These are phyloP conservation scores for Drosophila putrida DNA, from an alignment of 2,888 invertebrate species.

Conservation along the genomic window DNA sequence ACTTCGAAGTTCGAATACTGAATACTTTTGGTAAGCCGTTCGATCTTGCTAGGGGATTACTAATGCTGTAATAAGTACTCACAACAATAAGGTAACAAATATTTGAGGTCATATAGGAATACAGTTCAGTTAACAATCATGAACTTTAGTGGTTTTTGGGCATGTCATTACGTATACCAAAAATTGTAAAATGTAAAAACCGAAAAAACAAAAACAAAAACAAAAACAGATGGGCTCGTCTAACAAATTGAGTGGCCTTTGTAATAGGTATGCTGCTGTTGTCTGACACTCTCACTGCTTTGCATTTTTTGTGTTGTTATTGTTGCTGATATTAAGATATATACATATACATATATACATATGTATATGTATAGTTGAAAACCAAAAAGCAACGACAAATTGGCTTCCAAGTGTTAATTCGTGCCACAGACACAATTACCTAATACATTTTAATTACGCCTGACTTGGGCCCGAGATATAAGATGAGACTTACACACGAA, in stretches of 20 bases:
- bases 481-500: conserved; percentile 44
- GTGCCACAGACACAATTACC: conserved; percentile 79
- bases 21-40: not conserved
- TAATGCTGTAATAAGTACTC: not conserved
- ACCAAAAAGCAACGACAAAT: conserved; percentile 66
- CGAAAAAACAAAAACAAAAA: conserved; percentile 8
- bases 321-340: conserved; percentile 9
- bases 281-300: conserved; percentile 35
- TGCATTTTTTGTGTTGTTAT: conserved; percentile 8
- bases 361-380: conserved; percentile 36
- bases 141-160: conserved; percentile 17
- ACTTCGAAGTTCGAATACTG: accelerated
- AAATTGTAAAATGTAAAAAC: conserved; percentile 14
- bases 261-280: conserved; percentile 17
- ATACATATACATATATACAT: not conserved
- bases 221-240: conserved; percentile 13
- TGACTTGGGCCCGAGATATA: conserved; percentile 44
- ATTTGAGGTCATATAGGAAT: conserved; percentile 5
- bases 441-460: conserved; percentile 76
- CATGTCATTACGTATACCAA: conserved; percentile 27
- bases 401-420: conserved; percentile 75
- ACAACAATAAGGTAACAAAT: not conserved
- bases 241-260: conserved; percentile 38
- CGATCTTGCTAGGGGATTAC: not conserved
- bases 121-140: not conserved